Base-by-base conservation (phyloP, 2,797 vertebrate species). In the Holocentrus rufus region DNA sequence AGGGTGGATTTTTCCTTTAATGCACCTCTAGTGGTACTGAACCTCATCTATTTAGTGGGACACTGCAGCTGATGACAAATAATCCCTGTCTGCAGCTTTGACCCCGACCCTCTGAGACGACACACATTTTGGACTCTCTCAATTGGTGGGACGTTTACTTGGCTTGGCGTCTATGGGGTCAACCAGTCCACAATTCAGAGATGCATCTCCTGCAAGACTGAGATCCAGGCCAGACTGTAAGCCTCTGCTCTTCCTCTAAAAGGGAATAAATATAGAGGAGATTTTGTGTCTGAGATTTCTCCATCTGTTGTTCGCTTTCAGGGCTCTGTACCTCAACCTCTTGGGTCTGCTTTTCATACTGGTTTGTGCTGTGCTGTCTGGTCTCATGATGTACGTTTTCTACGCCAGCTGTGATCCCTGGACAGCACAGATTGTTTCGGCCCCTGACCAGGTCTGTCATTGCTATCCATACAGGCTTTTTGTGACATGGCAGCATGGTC, bases 271-370 rank as follows among this genome's bases (percentile, higher is more conserved):
- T 3, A 7, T 55, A 69, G 39, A 46, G n/a, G 9, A 46, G 13
- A 20, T 23, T 3, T 58, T 46, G 20, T 47, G n/a, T 65, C 18
- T 69, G n/a, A n/a, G n/a, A n/a, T n/a, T n/a, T 54, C 5, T 59
- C 5, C 13, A n/a, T 65, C 55, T 52, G 36, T 36, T 56, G 5
- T 18, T 20, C 17, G 18, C 27, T 36, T 14, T n/a, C 74, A 97
- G 96, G 18, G 96, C 96, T n/a, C 87, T 97, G 31, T 96, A 96
- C 76, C 83, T 95, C 46, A 97, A 96, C 77, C 89, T 95, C 53
- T 0, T 95, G 80, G 92, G 94, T 44, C 92, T 96, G 25, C 93
- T 94, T 93, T 58, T 79, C 27, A 94, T 95, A 50, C 65, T 93
- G 52, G 34, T 77, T 1, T 95, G 95, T 72, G 92, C 94, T 10